phyloP scores from a whole-genome alignment of 1,140 invertebrate species.

The Onthophagus taurus region DNA sequence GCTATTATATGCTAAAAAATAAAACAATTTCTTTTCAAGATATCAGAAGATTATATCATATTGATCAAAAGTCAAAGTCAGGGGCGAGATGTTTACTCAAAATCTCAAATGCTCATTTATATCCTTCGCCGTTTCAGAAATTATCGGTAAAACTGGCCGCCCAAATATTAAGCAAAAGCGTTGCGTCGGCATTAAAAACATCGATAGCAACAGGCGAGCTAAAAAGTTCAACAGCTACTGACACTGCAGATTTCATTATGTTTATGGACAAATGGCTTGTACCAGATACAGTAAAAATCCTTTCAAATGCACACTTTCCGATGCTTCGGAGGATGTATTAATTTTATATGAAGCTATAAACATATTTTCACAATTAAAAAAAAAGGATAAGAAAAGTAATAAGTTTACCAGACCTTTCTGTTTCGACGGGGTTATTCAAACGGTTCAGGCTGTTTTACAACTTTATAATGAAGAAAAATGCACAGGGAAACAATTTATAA shows the following conservation, averaged over 20 bases:
- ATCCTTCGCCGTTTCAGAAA: neutral
- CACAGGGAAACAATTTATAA: too few species aligned
- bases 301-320: too few species aligned
- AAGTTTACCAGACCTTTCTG: too few species aligned
- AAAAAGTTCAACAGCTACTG: neutral
- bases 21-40: slow-evolving; percentile 6
- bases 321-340: too few species aligned
- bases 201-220: neutral
- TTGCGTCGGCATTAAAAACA: neutral
- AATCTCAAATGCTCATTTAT: slow-evolving; percentile 1
- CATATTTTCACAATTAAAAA: too few species aligned
- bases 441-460: too few species aligned
- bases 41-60: neutral
- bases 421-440: too few species aligned
- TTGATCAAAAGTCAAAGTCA: slow-evolving; percentile 6
- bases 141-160: neutral
- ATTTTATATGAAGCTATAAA: too few species aligned
- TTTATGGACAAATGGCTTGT: slow-evolving; percentile 19
- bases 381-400: too few species aligned
- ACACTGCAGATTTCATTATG: slow-evolving; percentile 18
- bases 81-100: neutral
- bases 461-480: too few species aligned
- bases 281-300: too few species aligned
- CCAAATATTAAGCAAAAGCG: slow-evolving; percentile 7
- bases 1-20: neutral